A percentile compares a stretch with the other conserved stretches of the same genome.
Conservation (phyloP, 2,888 invertebrate genomes). For the Oithona nana region DNA sequence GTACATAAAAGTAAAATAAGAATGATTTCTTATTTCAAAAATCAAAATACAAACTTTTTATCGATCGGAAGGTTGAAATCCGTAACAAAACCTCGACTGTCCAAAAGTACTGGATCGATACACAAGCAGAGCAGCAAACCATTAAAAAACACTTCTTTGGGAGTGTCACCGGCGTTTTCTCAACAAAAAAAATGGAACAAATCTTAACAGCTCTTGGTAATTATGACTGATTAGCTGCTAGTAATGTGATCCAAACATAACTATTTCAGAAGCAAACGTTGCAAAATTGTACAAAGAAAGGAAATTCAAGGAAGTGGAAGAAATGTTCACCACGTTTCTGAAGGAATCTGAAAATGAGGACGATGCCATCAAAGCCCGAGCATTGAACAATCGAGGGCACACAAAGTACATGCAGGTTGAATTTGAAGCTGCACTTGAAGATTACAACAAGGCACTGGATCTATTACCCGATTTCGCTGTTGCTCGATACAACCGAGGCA, state of each 20-base stretch:
- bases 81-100: too few relatives aligned
- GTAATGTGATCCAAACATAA: not conserved
- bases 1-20: too few relatives aligned
- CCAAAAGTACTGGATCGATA: too few relatives aligned
- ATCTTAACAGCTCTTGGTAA: too few relatives aligned
- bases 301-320: slow-evolving; percentile 10
- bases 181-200: too few relatives aligned
- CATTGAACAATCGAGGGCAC: slow-evolving; percentile 27
- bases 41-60: too few relatives aligned
- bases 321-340: slow-evolving; percentile 6
- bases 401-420: slow-evolving; percentile 27
- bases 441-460: slow-evolving; percentile 26
- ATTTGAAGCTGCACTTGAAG: slow-evolving; percentile 27
- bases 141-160: too few relatives aligned
- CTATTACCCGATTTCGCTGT: slow-evolving; percentile 23
- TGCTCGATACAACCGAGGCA: slow-evolving; percentile 29
- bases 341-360: not conserved
- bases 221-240: too few relatives aligned
- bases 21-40: too few relatives aligned
- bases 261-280: not conserved
- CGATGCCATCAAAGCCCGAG: not conserved
- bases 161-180: too few relatives aligned
- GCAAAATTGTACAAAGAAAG: not conserved
- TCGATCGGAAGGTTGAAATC: too few relatives aligned
- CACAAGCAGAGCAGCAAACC: too few relatives aligned